These are phyloP conservation scores for Plotosus lineatus DNA, from an alignment of 2,113 vertebrate species.

Conservation along the genomic window DNA sequence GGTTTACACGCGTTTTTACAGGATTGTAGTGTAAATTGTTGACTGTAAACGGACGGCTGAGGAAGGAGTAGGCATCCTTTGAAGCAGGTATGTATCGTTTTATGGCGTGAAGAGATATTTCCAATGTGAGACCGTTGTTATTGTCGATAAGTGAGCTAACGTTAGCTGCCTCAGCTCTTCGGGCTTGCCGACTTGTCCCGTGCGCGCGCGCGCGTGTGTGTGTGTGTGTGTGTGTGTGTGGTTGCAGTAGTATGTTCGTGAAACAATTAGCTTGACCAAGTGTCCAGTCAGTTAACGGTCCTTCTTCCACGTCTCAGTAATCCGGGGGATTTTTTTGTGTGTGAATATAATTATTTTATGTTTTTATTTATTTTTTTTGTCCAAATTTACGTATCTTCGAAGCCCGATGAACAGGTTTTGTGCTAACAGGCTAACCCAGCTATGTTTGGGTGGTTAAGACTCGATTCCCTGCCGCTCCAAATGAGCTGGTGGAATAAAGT, in stretches of 20 bases:
- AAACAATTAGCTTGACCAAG: neutral
- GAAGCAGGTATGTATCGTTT: slow-evolving; percentile 66
- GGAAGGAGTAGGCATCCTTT: slow-evolving; percentile 62
- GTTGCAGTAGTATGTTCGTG: slow-evolving; percentile 14
- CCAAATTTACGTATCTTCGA: neutral
- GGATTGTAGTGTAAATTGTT: slow-evolving; percentile 43
- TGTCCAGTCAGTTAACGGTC: neutral
- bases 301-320: neutral
- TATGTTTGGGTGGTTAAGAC: neutral
- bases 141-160: neutral
- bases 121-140: slow-evolving; percentile 40
- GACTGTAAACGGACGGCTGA: slow-evolving; percentile 36
- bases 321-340: neutral
- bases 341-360: neutral
- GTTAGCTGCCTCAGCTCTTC: neutral
- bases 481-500: neutral
- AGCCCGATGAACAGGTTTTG: neutral
- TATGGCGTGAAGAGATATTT: neutral
- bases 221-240: slow-evolving; percentile 33
- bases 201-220: neutral
- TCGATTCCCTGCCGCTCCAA: neutral
- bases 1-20: slow-evolving; percentile 57
- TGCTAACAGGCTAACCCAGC: slow-evolving; percentile 16
- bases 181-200: slow-evolving; percentile 1
- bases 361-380: too few relatives aligned